A percentile compares a stretch with the other conserved stretches of the same genome.
Conservation (phyloP, 2,797 vertebrate genomes). For the Pteropus rufus region DNA sequence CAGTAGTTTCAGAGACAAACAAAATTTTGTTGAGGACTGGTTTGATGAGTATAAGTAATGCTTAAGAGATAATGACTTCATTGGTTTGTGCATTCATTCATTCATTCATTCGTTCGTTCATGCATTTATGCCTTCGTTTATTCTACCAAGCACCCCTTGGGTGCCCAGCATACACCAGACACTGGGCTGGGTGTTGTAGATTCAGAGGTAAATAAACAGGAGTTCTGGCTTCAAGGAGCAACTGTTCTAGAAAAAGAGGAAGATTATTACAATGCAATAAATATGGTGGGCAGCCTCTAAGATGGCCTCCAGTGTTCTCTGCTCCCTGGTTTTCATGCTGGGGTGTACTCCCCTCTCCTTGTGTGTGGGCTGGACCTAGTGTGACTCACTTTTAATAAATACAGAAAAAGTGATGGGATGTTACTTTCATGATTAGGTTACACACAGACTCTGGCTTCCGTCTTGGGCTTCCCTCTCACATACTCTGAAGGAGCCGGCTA, state of each 20-base stretch:
- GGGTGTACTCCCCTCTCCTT: neutral
- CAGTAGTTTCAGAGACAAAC: neutral
- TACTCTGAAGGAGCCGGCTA: neutral
- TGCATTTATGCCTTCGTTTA: neutral
- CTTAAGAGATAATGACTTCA: neutral
- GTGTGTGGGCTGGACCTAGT: neutral
- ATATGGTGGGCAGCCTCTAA: neutral
- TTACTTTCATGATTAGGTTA: neutral
- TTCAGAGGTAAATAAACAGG: neutral
- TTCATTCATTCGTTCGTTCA: neutral
- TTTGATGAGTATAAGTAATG: slow-evolving; percentile 37
- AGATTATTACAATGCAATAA: neutral
- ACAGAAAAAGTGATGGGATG: neutral
- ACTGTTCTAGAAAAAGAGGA: neutral
- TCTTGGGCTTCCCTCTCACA: neutral
- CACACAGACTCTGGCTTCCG: neutral
- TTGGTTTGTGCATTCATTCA: neutral
- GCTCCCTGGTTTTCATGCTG: neutral
- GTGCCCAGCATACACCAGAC: neutral
- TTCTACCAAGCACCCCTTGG: neutral
- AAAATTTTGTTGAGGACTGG: neutral
- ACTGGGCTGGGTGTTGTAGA: neutral
- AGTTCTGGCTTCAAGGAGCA: neutral
- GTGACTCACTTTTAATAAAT: neutral
- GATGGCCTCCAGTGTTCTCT: too few species aligned